These are phyloP conservation scores for Emmelina monodactyla DNA, from an alignment of 2,888 invertebrate species.

Conservation along the genomic window DNA sequence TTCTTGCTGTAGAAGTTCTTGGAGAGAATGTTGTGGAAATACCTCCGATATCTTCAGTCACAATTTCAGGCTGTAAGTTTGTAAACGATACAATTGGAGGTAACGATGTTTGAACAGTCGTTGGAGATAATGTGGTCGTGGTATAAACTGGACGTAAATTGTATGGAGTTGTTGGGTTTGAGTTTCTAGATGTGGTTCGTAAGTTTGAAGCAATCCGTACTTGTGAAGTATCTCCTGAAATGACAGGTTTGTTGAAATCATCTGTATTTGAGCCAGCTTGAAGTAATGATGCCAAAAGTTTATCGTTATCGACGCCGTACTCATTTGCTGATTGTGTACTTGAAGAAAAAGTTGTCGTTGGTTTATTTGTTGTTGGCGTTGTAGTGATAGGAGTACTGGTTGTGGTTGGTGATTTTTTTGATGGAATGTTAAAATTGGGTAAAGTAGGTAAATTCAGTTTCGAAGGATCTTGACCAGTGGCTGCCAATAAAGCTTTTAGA, in stretches of 20 bases:
- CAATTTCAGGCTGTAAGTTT: conserved; percentile 30
- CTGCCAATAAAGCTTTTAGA: conserved; percentile 47
- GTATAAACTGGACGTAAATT: conserved; percentile 41
- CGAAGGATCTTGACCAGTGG: conserved; percentile 48
- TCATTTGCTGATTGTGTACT: conserved; percentile 30
- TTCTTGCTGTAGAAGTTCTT: background rate
- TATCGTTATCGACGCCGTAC: conserved; percentile 47
- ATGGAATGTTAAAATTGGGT: conserved; percentile 23
- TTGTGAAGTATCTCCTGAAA: conserved; percentile 50
- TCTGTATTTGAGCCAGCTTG: conserved; percentile 40
- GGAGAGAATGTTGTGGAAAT: conserved; percentile 44
- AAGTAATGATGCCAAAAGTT: conserved; percentile 49
- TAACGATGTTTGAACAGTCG: conserved; percentile 25
- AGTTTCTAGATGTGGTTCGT: conserved; percentile 37
- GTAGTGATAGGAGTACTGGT: conserved; percentile 14
- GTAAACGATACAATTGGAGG: conserved; percentile 27
- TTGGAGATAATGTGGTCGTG: conserved; percentile 20
- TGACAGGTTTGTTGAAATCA: conserved; percentile 32
- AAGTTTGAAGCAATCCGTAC: conserved; percentile 50
- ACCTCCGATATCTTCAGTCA: conserved; percentile 33
- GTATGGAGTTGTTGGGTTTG: conserved; percentile 43
- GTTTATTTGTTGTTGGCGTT: conserved; percentile 20
- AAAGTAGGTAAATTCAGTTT: conserved; percentile 42
- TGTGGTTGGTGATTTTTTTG: conserved; percentile 22
- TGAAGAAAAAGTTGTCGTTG: conserved; percentile 23